These are phyloP conservation scores for Mesembrinibis cayennensis DNA, from an alignment of 2,113 vertebrate species.

Conservation along the genomic window DNA sequence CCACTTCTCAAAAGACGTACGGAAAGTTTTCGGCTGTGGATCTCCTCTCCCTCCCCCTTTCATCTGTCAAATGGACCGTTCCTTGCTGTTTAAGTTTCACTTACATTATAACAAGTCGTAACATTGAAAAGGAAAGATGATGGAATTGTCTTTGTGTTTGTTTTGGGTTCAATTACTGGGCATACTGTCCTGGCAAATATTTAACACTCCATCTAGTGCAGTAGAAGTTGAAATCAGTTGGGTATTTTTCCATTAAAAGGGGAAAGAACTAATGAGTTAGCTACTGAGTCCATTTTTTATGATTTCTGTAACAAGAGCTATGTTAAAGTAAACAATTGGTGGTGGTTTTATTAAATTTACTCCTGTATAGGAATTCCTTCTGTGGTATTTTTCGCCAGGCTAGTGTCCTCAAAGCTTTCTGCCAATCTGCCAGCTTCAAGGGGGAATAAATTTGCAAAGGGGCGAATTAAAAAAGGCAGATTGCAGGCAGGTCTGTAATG, in stretches of 20 bases:
- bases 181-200: constrained; percentile 53
- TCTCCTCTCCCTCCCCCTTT: constrained; percentile 57
- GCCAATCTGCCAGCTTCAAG: neutral
- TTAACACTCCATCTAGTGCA: constrained; percentile 64
- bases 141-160: constrained; percentile 70
- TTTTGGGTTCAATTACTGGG: constrained; percentile 63
- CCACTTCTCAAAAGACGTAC: constrained; percentile 57
- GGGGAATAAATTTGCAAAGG: neutral
- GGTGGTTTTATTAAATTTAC: constrained; percentile 77
- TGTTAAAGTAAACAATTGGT: constrained; percentile 79
- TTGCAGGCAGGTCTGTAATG: neutral
- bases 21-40: constrained; percentile 65
- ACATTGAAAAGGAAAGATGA: constrained; percentile 68
- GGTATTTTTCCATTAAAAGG: constrained; percentile 66
- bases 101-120: constrained; percentile 65
- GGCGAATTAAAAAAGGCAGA: neutral
- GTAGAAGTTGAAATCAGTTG: constrained; percentile 63
- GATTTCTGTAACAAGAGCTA: constrained; percentile 78
- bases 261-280: constrained; percentile 70
- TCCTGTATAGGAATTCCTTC: constrained; percentile 71
- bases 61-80: constrained; percentile 65
- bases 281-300: constrained; percentile 74
- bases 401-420: constrained; percentile 21
- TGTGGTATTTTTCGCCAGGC: constrained; percentile 72
- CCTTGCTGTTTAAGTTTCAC: constrained; percentile 63